These are phyloP conservation scores for Drosophila lacicola DNA, from an alignment of 2,888 invertebrate species.

Conservation along the genomic window DNA sequence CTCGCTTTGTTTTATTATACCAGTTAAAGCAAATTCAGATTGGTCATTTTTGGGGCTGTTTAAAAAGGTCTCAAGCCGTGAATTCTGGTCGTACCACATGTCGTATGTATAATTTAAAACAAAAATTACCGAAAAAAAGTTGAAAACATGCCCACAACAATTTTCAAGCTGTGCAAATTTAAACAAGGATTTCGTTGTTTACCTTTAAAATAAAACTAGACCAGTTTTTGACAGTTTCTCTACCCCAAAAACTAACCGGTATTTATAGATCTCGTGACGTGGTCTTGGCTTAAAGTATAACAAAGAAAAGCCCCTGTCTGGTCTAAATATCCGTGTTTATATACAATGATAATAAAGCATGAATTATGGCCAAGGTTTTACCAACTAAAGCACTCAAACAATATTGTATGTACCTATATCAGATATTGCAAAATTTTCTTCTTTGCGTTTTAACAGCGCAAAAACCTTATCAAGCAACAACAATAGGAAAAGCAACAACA, in stretches of 20 bases:
- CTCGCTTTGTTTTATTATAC: constrained; percentile 3
- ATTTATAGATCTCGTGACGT: constrained; percentile 4
- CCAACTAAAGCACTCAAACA: constrained; percentile 37
- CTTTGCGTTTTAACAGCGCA: constrained; percentile 36
- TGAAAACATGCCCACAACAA: too few species aligned
- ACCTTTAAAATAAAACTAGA: neutral
- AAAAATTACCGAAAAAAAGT: too few species aligned
- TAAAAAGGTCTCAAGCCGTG: neutral
- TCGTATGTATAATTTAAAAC: constrained; percentile 5
- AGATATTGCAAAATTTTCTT: constrained; percentile 55
- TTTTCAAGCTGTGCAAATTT: too few species aligned
- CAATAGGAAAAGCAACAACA: constrained; percentile 28
- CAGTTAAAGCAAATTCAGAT: neutral
- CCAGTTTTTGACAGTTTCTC: constrained; percentile 1
- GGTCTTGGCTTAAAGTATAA: constrained; percentile 4
- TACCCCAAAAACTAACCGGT: neutral
- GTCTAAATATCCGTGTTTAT: constrained; percentile 7
- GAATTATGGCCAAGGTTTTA: constrained; percentile 43
- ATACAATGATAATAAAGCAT: constrained; percentile 34
- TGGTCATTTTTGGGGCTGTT: neutral
- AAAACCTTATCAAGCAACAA: constrained; percentile 53
- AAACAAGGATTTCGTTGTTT: neutral
- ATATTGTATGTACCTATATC: constrained; percentile 28
- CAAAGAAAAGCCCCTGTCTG: constrained; percentile 10
- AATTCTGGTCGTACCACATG: neutral